Conservation (phyloP, 1,140 invertebrate genomes). For the Hylaeus volcanicus region DNA sequence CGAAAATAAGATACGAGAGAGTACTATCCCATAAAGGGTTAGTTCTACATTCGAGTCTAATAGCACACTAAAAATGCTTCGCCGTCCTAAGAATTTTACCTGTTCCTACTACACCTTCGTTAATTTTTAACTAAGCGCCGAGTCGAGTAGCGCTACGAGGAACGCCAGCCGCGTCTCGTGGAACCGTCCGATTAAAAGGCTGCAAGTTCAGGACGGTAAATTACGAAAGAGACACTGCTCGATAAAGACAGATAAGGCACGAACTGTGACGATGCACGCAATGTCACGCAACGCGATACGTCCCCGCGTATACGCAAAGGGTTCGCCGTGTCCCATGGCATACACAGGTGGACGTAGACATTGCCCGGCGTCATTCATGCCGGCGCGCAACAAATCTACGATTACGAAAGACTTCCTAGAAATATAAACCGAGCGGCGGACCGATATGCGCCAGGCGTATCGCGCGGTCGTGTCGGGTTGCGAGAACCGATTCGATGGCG, state of each 20-base stretch:
- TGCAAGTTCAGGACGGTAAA: slow-evolving; percentile 28
- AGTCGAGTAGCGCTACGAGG: background rate
- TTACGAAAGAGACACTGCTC: slow-evolving; percentile 17
- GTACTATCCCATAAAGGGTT: too few species aligned
- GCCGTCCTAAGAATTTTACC: too few species aligned
- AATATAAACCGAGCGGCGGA: slow-evolving; percentile 34
- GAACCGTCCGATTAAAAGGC: slow-evolving; percentile 42
- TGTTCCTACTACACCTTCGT: too few species aligned
- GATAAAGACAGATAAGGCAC: slow-evolving; percentile 15
- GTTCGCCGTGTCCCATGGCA: too few species aligned
- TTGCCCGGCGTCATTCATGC: slow-evolving; percentile 28
- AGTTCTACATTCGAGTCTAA: too few species aligned
- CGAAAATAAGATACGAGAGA: too few species aligned
- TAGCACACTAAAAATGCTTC: too few species aligned
- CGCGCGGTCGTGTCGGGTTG: slow-evolving; percentile 47
- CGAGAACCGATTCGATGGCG: slow-evolving; percentile 49
- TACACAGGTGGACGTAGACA: too few species aligned
- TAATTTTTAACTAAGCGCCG: too few species aligned
- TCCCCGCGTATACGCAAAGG: too few species aligned
- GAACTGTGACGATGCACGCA: slow-evolving; percentile 13
- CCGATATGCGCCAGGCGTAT: slow-evolving; percentile 27
- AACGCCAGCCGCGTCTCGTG: slow-evolving; percentile 30
- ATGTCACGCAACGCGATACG: slow-evolving; percentile 18
- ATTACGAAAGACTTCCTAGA: slow-evolving; percentile 52
- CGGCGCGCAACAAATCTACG: background rate